A percentile compares a stretch with the other conserved stretches of the same genome.
Conservation (phyloP, 1,140 invertebrate species). For the Heliconius himera region DNA sequence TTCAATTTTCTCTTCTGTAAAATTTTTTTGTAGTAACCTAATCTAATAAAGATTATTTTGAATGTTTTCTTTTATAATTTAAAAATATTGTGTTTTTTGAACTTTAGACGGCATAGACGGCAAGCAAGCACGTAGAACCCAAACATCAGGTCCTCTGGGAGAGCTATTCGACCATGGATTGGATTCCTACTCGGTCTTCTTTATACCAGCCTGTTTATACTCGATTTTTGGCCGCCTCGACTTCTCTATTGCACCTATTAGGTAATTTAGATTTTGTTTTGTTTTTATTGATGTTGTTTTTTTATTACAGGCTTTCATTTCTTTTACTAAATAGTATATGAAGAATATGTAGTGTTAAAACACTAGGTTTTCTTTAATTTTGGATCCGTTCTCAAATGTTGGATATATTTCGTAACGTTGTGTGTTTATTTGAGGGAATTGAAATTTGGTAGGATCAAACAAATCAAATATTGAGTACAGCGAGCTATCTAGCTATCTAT, state of each 20-base stretch:
- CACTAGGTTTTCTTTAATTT: too few relatives aligned
- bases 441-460: too few relatives aligned
- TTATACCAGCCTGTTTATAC: constrained; percentile 95
- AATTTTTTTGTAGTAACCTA: too few relatives aligned
- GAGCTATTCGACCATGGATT: constrained; percentile 99
- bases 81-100: neutral
- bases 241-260: constrained; percentile 84
- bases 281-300: neutral
- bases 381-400: too few relatives aligned
- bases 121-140: constrained; percentile 97
- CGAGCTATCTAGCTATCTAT: too few relatives aligned
- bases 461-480: too few relatives aligned
- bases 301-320: neutral
- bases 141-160: constrained; percentile 95
- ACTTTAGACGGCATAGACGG: constrained; percentile 97
- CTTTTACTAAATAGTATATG: too few relatives aligned
- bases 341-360: too few relatives aligned
- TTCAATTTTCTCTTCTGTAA: too few relatives aligned
- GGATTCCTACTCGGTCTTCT: constrained; percentile 96
- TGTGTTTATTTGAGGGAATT: too few relatives aligned
- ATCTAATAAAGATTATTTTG: neutral
- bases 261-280: constrained; percentile 44
- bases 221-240: constrained; percentile 94
- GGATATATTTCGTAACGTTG: too few relatives aligned
- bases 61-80: neutral